These are phyloP conservation scores for Neomonachus schauinslandi DNA, from an alignment of 2,113 vertebrate genomes.

Conservation along the genomic window DNA sequence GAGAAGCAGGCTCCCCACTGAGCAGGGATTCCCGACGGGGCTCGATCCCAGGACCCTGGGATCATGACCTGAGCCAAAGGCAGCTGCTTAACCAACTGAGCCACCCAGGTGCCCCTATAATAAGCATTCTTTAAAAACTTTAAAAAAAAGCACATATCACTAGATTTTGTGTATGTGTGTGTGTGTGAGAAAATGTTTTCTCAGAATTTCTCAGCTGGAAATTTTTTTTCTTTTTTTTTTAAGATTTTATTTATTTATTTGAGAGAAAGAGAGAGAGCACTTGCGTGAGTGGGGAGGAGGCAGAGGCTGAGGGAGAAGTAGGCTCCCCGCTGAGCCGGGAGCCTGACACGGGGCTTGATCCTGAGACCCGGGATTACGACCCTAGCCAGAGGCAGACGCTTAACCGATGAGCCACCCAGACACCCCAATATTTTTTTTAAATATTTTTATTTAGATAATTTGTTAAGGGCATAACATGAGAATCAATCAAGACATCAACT, in stretches of 20 bases:
- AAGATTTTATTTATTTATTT: background rate
- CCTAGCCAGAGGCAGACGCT: background rate
- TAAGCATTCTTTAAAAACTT: background rate
- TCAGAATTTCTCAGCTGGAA: background rate
- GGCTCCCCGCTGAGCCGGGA: background rate
- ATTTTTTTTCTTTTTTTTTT: background rate
- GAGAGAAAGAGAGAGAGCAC: background rate
- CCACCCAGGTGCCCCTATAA: background rate
- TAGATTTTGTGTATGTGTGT: background rate
- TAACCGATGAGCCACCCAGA: background rate
- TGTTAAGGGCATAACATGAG: background rate
- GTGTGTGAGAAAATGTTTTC: background rate
- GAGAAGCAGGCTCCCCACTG: too few relatives aligned
- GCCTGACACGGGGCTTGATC: background rate
- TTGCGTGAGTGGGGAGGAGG: background rate
- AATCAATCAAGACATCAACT: background rate
- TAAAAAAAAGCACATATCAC: background rate
- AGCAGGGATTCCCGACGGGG: too few relatives aligned
- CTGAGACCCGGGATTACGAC: background rate
- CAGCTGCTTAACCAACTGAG: too few relatives aligned
- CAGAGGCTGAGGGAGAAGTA: background rate
- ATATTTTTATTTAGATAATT: constrained; percentile 8
- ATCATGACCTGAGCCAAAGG: too few relatives aligned
- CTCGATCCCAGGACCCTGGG: too few relatives aligned
- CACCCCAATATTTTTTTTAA: background rate